Conservation (phyloP, 2,113 vertebrate species). For the Oncorhynchus nerka region DNA sequence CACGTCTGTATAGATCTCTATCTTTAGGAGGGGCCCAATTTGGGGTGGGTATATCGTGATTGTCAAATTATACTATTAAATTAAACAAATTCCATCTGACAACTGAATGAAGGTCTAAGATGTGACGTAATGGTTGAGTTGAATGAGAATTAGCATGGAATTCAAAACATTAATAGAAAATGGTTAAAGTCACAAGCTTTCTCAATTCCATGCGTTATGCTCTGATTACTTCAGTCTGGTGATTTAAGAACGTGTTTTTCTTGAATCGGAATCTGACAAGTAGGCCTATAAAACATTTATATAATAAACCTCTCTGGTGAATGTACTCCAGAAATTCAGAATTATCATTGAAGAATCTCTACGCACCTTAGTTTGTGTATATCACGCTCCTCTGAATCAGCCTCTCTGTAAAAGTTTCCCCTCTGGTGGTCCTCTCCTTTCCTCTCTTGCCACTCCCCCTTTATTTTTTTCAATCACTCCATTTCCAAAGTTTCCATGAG, state of each 20-base stretch:
- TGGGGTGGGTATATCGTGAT: slow-evolving; percentile 31
- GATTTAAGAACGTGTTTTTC: not conserved
- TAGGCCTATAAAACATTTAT: too few relatives aligned
- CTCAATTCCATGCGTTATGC: not conserved
- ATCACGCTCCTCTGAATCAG: slow-evolving; percentile 25
- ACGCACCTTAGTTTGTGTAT: slow-evolving; percentile 37
- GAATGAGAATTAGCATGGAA: not conserved
- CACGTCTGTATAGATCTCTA: slow-evolving; percentile 51
- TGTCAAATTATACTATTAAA: slow-evolving; percentile 50
- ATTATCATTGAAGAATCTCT: slow-evolving; percentile 1
- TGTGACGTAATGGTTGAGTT: not conserved
- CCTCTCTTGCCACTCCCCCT: slow-evolving; percentile 41
- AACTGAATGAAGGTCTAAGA: not conserved
- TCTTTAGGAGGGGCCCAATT: slow-evolving; percentile 44
- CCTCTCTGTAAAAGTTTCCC: slow-evolving; percentile 25
- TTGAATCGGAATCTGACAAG: not conserved
- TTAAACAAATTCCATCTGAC: slow-evolving; percentile 16
- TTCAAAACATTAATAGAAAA: not conserved
- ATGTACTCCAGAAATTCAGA: not conserved
- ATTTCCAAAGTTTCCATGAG: slow-evolving; percentile 57
- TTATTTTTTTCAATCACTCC: slow-evolving; percentile 48
- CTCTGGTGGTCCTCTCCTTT: slow-evolving; percentile 52
- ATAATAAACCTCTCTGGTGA: too few relatives aligned
- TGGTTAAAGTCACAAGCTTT: not conserved
- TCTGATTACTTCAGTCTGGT: not conserved